Evolutionary conservation across 2,888 invertebrate species (phyloP).

Genomic region (Dasypolia templi): DNA sequence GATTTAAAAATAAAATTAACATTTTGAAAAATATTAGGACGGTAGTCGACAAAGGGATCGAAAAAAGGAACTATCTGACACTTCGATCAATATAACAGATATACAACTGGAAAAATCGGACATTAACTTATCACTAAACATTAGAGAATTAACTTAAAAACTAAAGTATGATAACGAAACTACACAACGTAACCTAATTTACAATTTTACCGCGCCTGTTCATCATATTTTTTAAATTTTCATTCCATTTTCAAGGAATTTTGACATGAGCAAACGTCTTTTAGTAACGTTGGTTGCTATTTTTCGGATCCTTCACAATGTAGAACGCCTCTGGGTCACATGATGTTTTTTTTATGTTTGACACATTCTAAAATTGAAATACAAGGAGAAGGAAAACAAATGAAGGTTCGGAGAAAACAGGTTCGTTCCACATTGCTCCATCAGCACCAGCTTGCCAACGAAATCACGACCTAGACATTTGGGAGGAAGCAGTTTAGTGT

Average conservation of each 20-base stretch:
- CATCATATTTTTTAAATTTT: slow-evolving; percentile 47
- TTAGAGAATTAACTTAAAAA: slow-evolving; percentile 51
- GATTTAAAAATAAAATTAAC: slow-evolving; percentile 41
- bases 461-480: slow-evolving; percentile 33
- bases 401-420: slow-evolving; percentile 6
- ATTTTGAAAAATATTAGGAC: slow-evolving; percentile 69
- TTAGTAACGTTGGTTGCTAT: slow-evolving; percentile 52
- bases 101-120: slow-evolving; percentile 44
- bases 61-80: slow-evolving; percentile 43
- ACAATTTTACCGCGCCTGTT: slow-evolving; percentile 51
- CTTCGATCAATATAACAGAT: too few species aligned
- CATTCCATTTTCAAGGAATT: slow-evolving; percentile 56
- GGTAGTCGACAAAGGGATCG: slow-evolving; percentile 67
- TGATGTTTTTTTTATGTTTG: background rate
- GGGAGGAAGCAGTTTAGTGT: slow-evolving; percentile 78
- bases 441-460: slow-evolving; percentile 59
- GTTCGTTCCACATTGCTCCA: slow-evolving; percentile 57
- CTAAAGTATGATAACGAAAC: slow-evolving; percentile 43
- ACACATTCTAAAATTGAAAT: slow-evolving; percentile 19
- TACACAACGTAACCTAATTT: slow-evolving; percentile 39
- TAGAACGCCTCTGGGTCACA: slow-evolving; percentile 37
- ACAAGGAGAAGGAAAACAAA: slow-evolving; percentile 2
- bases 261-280: slow-evolving; percentile 64
- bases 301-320: slow-evolving; percentile 52
- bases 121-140: slow-evolving; percentile 44